Evolutionary conservation across 2,113 vertebrate genomes (phyloP).

Genomic region (Hippocampus mohnikei): DNA sequence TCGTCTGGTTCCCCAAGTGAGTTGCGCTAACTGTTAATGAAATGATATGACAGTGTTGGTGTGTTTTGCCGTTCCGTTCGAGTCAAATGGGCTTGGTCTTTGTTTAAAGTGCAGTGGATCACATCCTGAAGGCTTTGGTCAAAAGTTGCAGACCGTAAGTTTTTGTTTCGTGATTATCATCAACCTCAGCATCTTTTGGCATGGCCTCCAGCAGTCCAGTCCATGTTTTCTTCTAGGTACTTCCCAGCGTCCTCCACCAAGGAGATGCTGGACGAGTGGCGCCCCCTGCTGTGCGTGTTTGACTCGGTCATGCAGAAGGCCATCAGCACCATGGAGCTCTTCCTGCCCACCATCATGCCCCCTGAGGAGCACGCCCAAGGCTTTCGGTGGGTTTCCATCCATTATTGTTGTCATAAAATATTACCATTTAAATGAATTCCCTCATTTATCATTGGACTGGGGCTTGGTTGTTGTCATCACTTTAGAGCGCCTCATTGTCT

Average conservation of each 20-base stretch:
- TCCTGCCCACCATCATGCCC: constrained; percentile 90
- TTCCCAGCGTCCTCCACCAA: constrained; percentile 83
- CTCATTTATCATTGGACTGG: background rate
- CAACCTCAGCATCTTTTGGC: background rate
- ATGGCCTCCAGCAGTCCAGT: background rate
- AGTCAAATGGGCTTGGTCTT: constrained; percentile 13
- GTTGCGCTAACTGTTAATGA: constrained; percentile 25
- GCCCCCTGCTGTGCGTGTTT: constrained; percentile 91
- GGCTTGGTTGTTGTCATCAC: background rate
- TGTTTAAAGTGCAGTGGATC: constrained; percentile 79
- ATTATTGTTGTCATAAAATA: too few relatives aligned
- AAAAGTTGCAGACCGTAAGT: constrained; percentile 97
- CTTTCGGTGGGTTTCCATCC: constrained; percentile 75
- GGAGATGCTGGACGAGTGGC: constrained; percentile 92
- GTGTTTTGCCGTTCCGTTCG: background rate
- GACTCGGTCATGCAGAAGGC: constrained; percentile 93
- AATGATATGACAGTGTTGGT: background rate
- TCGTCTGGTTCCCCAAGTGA: constrained; percentile 98
- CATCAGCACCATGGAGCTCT: constrained; percentile 89
- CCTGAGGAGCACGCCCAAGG: constrained; percentile 84
- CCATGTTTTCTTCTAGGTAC: constrained; percentile 70
- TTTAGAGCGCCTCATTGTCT: too few relatives aligned
- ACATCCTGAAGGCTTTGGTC: constrained; percentile 91
- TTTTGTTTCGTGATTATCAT: constrained; percentile 43
- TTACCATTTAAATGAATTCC: too few relatives aligned